Evolutionary conservation across 2,113 vertebrate species (phyloP).

Genomic region (Equus przewalskii): DNA sequence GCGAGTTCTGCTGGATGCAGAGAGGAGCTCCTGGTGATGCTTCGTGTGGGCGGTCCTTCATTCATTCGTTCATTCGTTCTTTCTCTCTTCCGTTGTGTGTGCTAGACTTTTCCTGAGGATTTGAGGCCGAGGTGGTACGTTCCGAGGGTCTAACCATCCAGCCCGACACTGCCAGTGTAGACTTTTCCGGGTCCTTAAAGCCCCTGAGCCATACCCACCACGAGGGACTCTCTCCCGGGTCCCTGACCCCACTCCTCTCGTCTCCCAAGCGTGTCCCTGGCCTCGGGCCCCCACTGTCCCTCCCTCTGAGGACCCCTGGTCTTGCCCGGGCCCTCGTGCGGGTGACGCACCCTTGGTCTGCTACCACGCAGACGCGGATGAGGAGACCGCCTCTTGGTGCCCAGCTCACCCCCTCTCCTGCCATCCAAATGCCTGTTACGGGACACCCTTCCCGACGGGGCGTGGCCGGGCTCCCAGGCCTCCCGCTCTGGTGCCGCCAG

Average conservation of each 20-base stretch:
- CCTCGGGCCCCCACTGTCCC: background rate
- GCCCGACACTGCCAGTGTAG: fast-evolving
- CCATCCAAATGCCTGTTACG: fast-evolving
- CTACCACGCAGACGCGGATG: too few species aligned
- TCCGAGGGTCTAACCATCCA: background rate
- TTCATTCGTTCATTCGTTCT: background rate
- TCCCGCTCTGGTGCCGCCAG: background rate
- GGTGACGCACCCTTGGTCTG: background rate
- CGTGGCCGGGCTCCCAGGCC: background rate
- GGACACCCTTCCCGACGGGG: background rate
- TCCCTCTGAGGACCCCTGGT: background rate
- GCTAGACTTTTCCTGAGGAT: background rate
- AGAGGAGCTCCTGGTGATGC: background rate
- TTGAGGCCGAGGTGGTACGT: background rate
- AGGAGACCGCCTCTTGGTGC: background rate
- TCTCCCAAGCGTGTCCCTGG: background rate
- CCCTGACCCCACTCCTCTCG: background rate
- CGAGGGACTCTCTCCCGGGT: background rate
- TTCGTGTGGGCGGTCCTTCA: background rate
- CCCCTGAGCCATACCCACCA: background rate
- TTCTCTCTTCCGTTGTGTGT: background rate
- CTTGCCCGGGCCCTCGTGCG: too few species aligned
- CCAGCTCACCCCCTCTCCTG: background rate
- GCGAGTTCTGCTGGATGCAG: background rate
- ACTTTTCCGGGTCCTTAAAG: background rate